Percentiles rank a stretch among this genome's conserved stretches.
These are phyloP conservation scores for Helogale parvula DNA, from an alignment of 2,113 vertebrate species.

Conservation along the genomic window DNA sequence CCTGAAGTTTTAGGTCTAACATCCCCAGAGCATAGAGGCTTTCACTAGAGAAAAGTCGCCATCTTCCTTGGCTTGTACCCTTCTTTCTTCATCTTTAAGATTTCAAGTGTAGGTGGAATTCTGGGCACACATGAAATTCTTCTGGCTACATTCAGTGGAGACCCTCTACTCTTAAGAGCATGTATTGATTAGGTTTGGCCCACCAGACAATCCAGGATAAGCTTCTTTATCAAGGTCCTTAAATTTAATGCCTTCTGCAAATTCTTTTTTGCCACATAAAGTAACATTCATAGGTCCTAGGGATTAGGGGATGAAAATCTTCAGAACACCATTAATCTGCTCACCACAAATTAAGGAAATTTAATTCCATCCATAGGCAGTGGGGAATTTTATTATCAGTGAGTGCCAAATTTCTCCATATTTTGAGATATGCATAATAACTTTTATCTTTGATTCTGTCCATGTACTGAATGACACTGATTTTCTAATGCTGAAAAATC, in stretches of 20 bases:
- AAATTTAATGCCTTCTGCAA: too few species aligned
- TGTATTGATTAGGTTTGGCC: accelerated
- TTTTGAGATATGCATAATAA: background rate
- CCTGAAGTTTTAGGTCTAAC: background rate
- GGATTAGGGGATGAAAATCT: background rate
- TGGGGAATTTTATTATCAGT: background rate
- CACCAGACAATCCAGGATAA: background rate
- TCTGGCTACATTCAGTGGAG: background rate
- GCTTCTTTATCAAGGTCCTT: background rate
- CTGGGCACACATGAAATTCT: background rate
- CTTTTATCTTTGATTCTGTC: background rate
- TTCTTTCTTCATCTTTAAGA: background rate
- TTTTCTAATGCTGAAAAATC: background rate
- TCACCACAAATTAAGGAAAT: background rate
- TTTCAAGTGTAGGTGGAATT: background rate
- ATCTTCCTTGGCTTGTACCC: background rate
- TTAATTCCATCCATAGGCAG: background rate
- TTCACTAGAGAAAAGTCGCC: background rate
- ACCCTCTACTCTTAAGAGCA: background rate
- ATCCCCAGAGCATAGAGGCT: too few species aligned
- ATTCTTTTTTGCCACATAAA: background rate
- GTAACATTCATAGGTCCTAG: background rate
- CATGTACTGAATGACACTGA: background rate
- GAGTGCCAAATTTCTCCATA: background rate
- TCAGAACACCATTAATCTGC: background rate